These are phyloP conservation scores for Tenebrosternarchus preto DNA, from an alignment of 2,113 vertebrate genomes.

Conservation along the genomic window DNA sequence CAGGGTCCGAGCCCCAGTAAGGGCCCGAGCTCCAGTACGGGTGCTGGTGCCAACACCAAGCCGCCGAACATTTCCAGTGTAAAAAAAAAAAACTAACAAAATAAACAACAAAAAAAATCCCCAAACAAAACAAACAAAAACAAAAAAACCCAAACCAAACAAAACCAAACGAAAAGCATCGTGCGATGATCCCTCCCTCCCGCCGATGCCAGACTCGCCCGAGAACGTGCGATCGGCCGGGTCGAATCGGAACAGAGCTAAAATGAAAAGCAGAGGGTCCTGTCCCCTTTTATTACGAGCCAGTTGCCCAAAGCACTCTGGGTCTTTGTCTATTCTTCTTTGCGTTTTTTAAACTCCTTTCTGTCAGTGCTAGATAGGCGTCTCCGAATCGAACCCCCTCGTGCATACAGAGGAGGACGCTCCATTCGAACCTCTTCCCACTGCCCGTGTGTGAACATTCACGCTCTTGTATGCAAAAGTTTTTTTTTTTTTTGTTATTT, in stretches of 20 bases:
- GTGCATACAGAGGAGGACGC: slow-evolving; percentile 45
- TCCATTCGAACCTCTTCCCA: slow-evolving; percentile 37
- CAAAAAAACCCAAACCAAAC: too few relatives aligned
- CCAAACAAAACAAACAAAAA: too few relatives aligned
- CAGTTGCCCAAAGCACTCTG: slow-evolving; percentile 50
- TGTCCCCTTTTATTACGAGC: slow-evolving; percentile 58
- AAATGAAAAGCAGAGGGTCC: slow-evolving; percentile 58
- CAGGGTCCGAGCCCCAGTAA: slow-evolving; percentile 49
- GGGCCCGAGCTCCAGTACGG: slow-evolving; percentile 53
- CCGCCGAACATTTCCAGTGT: slow-evolving; percentile 55
- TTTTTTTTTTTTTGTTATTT: slow-evolving; percentile 39
- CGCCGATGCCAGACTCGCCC: slow-evolving; percentile 46
- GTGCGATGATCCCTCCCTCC: too few relatives aligned
- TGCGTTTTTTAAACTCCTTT: slow-evolving; percentile 53
- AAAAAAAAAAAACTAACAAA: neutral
- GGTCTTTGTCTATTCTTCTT: slow-evolving; percentile 51
- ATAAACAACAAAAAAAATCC: too few relatives aligned
- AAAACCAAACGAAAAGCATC: too few relatives aligned
- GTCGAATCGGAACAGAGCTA: slow-evolving; percentile 53
- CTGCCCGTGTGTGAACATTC: slow-evolving; percentile 66
- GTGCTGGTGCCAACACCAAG: slow-evolving; percentile 58
- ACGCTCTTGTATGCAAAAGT: slow-evolving; percentile 53
- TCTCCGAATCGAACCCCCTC: slow-evolving; percentile 54
- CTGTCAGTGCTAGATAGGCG: slow-evolving; percentile 58
- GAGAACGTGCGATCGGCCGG: slow-evolving; percentile 53